These are phyloP conservation scores for Drosophila prolongata DNA, from an alignment of 2,888 invertebrate genomes.

Conservation along the genomic window DNA sequence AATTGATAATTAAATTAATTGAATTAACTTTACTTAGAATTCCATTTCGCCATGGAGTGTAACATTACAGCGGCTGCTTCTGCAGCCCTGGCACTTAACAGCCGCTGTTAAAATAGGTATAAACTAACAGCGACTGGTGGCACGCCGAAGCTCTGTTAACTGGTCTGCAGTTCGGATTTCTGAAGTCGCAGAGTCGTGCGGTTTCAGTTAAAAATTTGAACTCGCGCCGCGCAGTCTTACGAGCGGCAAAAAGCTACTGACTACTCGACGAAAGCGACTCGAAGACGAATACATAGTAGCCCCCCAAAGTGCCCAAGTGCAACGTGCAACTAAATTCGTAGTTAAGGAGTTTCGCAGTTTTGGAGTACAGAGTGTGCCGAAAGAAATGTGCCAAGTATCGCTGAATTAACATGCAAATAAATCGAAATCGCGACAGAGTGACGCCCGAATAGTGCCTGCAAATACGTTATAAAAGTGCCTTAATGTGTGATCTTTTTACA, in stretches of 20 bases:
- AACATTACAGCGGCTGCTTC: constrained; percentile 29
- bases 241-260: constrained; percentile 57
- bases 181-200: constrained; percentile 10
- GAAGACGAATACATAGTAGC: constrained; percentile 35
- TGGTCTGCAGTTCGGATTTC: constrained; percentile 16
- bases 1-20: no score
- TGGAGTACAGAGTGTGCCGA: constrained; percentile 14
- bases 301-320: constrained; percentile 15
- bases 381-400: constrained; percentile 42
- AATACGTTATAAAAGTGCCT: constrained; percentile 40
- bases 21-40: no score
- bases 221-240: constrained; percentile 78
- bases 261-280: constrained; percentile 3
- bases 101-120: constrained; percentile 62
- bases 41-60: not conserved
- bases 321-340: constrained; percentile 41
- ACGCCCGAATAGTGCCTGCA: constrained; percentile 38
- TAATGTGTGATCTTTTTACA: constrained; percentile 40
- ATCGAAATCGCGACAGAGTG: constrained; percentile 27
- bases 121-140: constrained; percentile 34
- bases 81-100: constrained; percentile 18
- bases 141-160: constrained; percentile 42
- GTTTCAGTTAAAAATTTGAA: constrained; percentile 51
- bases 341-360: constrained; percentile 27
- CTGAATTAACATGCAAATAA: constrained; percentile 26